Percentiles rank a stretch among this genome's conserved stretches.
Evolutionary conservation across 1,140 invertebrate species (phyloP).

Genomic region (Agraylea sexmaculata): DNA sequence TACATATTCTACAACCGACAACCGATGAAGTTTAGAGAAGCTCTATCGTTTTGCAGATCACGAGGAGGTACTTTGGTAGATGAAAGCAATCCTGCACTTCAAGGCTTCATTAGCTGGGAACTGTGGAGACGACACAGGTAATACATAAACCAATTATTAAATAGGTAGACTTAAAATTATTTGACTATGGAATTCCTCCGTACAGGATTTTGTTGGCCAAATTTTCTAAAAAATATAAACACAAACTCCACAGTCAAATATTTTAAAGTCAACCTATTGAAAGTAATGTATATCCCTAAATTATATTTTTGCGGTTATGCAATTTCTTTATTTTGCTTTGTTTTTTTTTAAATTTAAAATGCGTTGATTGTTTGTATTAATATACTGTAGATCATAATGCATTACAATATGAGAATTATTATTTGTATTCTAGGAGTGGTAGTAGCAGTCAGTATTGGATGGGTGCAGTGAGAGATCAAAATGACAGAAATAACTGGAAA

Average conservation of each 20-base stretch:
- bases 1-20: constrained; percentile 91
- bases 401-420: neutral
- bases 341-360: neutral
- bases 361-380: neutral
- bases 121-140: constrained; percentile 78
- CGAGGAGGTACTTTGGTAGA: constrained; percentile 77
- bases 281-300: too few relatives aligned
- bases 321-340: too few relatives aligned
- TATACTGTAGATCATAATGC: neutral
- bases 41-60: constrained; percentile 65
- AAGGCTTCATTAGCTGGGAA: constrained; percentile 91
- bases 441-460: constrained; percentile 91
- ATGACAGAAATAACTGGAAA: constrained; percentile 73
- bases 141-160: neutral
- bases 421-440: constrained; percentile 52
- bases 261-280: too few relatives aligned
- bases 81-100: constrained; percentile 86
- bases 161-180: too few relatives aligned
- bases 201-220: neutral
- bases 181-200: neutral
- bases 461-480: constrained; percentile 73
- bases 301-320: too few relatives aligned
- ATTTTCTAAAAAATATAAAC: neutral
- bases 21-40: constrained; percentile 68
- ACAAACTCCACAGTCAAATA: too few relatives aligned